Conservation (phyloP, 2,888 invertebrate genomes). For the Chirona hameri region DNA sequence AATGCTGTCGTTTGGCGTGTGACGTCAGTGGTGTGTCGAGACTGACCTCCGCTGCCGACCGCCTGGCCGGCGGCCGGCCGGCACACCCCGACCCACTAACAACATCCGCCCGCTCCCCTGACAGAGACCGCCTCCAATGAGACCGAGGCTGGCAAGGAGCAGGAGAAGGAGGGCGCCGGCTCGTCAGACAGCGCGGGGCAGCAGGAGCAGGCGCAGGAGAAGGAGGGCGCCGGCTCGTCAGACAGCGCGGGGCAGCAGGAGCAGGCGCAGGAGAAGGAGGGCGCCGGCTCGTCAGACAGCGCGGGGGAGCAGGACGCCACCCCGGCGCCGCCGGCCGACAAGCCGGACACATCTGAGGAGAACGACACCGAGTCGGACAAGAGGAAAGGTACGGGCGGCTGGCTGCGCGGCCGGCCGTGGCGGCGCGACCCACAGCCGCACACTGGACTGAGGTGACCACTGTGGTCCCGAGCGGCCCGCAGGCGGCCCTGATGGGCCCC, state of each 20-base stretch:
- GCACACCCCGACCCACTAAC: not conserved
- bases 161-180: not conserved
- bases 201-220: not conserved
- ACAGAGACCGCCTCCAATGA: not conserved
- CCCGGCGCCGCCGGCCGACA: not conserved
- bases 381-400: conserved; percentile 1
- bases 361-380: conserved; percentile 7
- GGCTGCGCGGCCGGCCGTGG: no score
- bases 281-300: not conserved
- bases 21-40: no score
- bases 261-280: not conserved
- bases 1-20: not conserved
- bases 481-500: no score
- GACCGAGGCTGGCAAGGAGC: not conserved
- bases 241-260: not conserved
- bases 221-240: not conserved
- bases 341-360: not conserved
- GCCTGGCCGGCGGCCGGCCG: no score
- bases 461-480: no score
- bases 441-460: no score
- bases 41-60: not conserved
- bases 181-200: not conserved
- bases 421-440: no score
- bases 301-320: not conserved
- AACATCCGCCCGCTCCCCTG: not conserved